Percentiles rank a stretch among this genome's conserved stretches.
These are phyloP conservation scores for Forbesichthys papilliferus DNA, from an alignment of 2,113 vertebrate species.

Conservation along the genomic window DNA sequence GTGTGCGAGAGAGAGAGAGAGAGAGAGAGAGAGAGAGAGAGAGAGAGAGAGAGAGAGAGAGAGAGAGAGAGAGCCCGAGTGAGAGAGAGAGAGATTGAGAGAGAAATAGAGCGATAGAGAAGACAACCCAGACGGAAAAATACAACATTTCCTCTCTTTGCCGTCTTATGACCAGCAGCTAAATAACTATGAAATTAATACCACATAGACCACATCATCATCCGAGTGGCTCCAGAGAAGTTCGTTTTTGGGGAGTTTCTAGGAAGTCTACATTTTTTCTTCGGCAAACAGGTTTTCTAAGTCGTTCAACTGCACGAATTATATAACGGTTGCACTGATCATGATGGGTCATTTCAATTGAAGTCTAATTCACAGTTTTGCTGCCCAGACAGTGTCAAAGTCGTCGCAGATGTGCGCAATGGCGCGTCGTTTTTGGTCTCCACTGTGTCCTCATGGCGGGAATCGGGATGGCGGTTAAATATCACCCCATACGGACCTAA, in stretches of 20 bases:
- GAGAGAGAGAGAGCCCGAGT: conserved; percentile 19
- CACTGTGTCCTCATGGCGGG: conserved; percentile 13
- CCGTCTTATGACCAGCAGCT: conserved; percentile 19
- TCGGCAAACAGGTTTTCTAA: no score
- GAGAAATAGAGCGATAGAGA: conserved; percentile 30
- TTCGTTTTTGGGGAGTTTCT: conserved; percentile 33
- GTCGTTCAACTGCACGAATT: no score
- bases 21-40: conserved; percentile 25
- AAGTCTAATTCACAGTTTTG: no score
- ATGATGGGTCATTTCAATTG: no score
- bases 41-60: conserved; percentile 9
- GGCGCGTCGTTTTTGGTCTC: conserved; percentile 11
- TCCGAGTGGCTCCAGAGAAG: conserved; percentile 11
- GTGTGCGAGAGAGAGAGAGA: not conserved
- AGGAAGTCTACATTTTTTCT: conserved; percentile 5
- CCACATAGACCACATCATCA: conserved; percentile 2
- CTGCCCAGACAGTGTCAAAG: not conserved
- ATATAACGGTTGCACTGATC: no score
- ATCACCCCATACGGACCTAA: conserved; percentile 34
- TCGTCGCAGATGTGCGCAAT: conserved; percentile 35
- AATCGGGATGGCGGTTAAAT: conserved; percentile 13
- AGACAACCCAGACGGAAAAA: conserved; percentile 34
- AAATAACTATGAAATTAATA: not conserved
- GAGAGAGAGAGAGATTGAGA: conserved; percentile 9
- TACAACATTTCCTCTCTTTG: conserved; percentile 28